A percentile compares a stretch with the other conserved stretches of the same genome.
These are phyloP conservation scores for Pipistrellus nathusii DNA, from an alignment of 2,797 vertebrate species.

Conservation along the genomic window DNA sequence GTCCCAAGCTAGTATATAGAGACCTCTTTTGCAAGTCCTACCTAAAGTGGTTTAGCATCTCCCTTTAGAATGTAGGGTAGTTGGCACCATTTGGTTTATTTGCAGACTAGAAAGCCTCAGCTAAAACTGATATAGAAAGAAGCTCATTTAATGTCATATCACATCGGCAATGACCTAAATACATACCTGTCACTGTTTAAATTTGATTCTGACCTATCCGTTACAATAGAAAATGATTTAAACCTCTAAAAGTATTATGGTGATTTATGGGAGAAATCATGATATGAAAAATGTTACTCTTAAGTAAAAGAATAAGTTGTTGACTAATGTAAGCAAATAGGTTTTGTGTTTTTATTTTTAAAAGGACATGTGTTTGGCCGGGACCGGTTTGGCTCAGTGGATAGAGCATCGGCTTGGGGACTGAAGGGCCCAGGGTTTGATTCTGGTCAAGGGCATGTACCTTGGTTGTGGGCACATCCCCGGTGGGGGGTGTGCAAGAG, in stretches of 20 bases:
- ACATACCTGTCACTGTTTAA: not conserved
- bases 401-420: too few relatives aligned
- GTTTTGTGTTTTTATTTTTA: slow-evolving; percentile 38
- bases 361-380: not conserved
- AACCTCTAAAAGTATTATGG: not conserved
- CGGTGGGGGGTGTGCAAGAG: too few relatives aligned
- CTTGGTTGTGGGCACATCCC: too few relatives aligned
- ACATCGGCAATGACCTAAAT: not conserved
- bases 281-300: slow-evolving; percentile 17
- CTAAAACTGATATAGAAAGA: not conserved
- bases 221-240: not conserved
- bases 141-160: not conserved
- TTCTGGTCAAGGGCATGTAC: too few relatives aligned
- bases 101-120: not conserved
- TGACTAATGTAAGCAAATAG: not conserved
- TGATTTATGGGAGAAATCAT: not conserved
- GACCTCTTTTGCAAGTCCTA: not conserved
- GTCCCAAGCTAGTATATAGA: not conserved
- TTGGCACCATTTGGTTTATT: not conserved
- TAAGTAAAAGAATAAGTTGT: slow-evolving; percentile 31
- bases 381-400: too few relatives aligned
- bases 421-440: too few relatives aligned
- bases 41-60: not conserved
- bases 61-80: not conserved
- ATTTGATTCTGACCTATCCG: not conserved